Evolutionary conservation across 2,888 invertebrate genomes (phyloP), one percentile per base, ranked within the genome.

Genomic region (Brachycybe producta): DNA sequence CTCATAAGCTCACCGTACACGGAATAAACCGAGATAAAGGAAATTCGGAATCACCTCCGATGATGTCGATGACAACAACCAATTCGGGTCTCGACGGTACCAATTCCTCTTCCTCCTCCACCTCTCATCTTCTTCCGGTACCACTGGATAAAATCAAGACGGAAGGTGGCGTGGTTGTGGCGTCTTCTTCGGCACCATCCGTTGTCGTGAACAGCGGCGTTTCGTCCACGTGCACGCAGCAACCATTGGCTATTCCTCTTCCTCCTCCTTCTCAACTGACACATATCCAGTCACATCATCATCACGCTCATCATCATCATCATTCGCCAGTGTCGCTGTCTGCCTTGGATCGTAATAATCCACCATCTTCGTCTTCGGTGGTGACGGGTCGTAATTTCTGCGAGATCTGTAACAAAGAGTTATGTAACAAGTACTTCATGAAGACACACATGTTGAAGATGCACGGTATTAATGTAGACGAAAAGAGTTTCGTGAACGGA

Each of bases 391-490:
- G 67, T 55, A 88, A 88, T 63, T 91, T 90, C 67, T 95, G 95
- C 67, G 92, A 92, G 66, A 91, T 95, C 56, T 95, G 95, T 70
- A 94, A 95, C 73, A 95, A 95, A 70, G 94, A 97, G 70, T 73
- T 98, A 59, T 98, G 97, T 73, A 98, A 98, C 73, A 98, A 98
- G 69, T 98, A 98, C 67, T 98, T 98, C 70, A 88, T 98, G 84
- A 91, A 95, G 67, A 97, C 95, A 1, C 98, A 98, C 72, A 95
- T 95, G 90, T 84, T 92, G 65, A 82, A 94, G 65, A 95, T 98
- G 88, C 98, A 91, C 68, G 90, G 90, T 39, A 91, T 91, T 61
- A 87, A 88, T 65, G 82, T 91, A 44, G 88, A 90, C 68, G 87
- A 86, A 62, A 59, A 59, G 42, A 56, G 57, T 35, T 27, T 44